phyloP scores from a whole-genome alignment of 2,888 invertebrate genomes.

The Beris morrisii region DNA sequence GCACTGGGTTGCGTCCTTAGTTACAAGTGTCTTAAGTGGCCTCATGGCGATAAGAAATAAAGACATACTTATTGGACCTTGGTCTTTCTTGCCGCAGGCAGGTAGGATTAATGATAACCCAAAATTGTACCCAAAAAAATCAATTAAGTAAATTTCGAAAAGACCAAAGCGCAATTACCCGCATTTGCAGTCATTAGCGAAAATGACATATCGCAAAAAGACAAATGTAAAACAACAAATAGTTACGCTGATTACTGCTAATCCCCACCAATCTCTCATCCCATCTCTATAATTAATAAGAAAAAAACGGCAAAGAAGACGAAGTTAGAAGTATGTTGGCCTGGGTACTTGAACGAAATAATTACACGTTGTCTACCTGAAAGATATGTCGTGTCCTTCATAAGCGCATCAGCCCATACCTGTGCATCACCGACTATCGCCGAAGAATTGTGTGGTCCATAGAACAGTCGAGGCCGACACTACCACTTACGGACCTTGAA shows the following conservation, averaged over 20 bases:
- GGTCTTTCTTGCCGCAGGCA: too few relatives aligned
- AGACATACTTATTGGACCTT: too few relatives aligned
- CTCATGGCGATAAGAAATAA: too few relatives aligned
- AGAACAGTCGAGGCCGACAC: neutral
- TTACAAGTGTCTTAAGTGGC: too few relatives aligned
- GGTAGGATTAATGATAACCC: too few relatives aligned
- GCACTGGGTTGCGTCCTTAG: too few relatives aligned
- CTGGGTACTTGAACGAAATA: constrained; percentile 34
- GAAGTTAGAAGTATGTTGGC: neutral
- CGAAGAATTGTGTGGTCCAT: constrained; percentile 11
- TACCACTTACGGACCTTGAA: constrained; percentile 27
- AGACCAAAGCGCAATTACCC: too few relatives aligned
- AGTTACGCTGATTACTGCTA: constrained; percentile 30
- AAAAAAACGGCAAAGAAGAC: constrained; percentile 13
- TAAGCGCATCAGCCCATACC: neutral
- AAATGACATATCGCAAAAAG: too few relatives aligned
- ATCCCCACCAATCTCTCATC: constrained; percentile 20
- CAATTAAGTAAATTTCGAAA: too few relatives aligned
- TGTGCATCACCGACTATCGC: too few relatives aligned
- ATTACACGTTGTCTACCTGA: constrained; percentile 36
- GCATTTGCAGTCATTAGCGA: too few relatives aligned
- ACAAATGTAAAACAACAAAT: constrained; percentile 23
- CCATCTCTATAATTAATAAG: constrained; percentile 17
- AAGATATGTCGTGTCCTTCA: constrained; percentile 36
- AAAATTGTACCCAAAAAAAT: too few relatives aligned